These are phyloP conservation scores for Gorsachius magnificus DNA, from an alignment of 2,797 vertebrate genomes.

Conservation along the genomic window DNA sequence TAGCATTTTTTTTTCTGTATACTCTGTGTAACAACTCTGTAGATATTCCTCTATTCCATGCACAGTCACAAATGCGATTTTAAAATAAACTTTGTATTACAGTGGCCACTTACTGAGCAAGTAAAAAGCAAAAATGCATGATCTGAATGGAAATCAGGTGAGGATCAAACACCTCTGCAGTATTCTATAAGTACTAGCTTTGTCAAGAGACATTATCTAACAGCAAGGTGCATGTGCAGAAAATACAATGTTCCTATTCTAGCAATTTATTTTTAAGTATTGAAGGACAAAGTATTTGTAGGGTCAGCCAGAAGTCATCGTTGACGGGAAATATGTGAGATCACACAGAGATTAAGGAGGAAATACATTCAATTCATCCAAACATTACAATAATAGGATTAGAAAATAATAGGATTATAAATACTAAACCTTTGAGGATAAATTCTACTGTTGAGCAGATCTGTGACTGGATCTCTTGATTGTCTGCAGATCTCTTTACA, in stretches of 20 bases:
- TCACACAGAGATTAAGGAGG: conserved; percentile 83
- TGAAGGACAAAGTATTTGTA: conserved; percentile 81
- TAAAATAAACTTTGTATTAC: background rate
- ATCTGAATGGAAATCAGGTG: conserved; percentile 12
- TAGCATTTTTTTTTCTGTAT: conserved; percentile 46
- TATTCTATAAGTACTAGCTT: background rate
- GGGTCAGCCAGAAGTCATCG: conserved; percentile 88
- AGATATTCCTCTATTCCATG: conserved; percentile 20
- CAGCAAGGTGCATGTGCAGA: conserved; percentile 1
- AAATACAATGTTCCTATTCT: conserved; percentile 15
- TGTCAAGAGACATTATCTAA: conserved; percentile 16
- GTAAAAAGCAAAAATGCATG: background rate
- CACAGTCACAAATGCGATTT: conserved; percentile 43
- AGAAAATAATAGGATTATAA: conserved; percentile 85
- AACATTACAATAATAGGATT: conserved; percentile 92
- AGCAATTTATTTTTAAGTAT: conserved; percentile 45
- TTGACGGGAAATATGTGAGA: conserved; percentile 79
- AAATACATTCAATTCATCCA: conserved; percentile 90
- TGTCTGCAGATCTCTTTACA: conserved; percentile 26
- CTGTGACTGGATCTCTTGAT: conserved; percentile 33
- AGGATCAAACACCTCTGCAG: background rate
- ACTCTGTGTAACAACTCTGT: conserved; percentile 23
- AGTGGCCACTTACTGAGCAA: background rate
- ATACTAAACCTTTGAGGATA: conserved; percentile 69
- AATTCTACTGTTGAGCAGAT: conserved; percentile 52